A percentile compares a stretch with the other conserved stretches of the same genome.
Conservation (phyloP, 2,888 invertebrate species). For the Sepiola atlantica region DNA sequence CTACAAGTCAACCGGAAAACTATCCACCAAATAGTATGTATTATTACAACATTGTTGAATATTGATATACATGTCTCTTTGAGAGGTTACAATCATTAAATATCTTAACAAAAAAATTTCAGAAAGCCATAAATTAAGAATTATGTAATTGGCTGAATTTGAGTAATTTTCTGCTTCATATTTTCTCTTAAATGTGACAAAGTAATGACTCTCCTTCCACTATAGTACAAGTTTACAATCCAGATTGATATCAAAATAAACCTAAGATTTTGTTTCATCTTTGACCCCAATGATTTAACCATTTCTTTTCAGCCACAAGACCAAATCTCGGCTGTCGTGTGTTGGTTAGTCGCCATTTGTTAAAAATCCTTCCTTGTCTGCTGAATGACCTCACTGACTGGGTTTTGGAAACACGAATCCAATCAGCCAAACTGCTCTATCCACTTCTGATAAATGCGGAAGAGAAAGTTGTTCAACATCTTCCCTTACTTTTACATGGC, state of each 20-base stretch:
- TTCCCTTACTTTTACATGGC: constrained; percentile 79
- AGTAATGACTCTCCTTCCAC: neutral
- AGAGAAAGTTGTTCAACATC: constrained; percentile 81
- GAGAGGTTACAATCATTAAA: neutral
- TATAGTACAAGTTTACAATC: neutral
- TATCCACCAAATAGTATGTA: constrained; percentile 82
- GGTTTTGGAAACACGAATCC: constrained; percentile 82
- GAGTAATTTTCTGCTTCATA: neutral
- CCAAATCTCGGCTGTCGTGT: constrained; percentile 90
- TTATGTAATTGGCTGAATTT: too few species aligned
- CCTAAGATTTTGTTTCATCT: neutral
- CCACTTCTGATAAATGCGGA: constrained; percentile 84
- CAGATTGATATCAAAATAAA: neutral
- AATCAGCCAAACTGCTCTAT: constrained; percentile 85
- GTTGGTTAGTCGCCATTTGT: constrained; percentile 84
- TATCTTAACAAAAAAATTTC: neutral
- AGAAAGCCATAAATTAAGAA: neutral
- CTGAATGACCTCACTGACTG: constrained; percentile 85
- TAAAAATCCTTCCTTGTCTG: constrained; percentile 82
- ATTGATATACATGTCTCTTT: neutral
- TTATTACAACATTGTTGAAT: neutral
- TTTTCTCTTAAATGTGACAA: neutral
- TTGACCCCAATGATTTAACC: neutral
- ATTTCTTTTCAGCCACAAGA: constrained; percentile 79
- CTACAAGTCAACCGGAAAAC: constrained; percentile 79